Base-by-base conservation (phyloP, 2,797 vertebrate species). In the Crenichthys baileyi region DNA sequence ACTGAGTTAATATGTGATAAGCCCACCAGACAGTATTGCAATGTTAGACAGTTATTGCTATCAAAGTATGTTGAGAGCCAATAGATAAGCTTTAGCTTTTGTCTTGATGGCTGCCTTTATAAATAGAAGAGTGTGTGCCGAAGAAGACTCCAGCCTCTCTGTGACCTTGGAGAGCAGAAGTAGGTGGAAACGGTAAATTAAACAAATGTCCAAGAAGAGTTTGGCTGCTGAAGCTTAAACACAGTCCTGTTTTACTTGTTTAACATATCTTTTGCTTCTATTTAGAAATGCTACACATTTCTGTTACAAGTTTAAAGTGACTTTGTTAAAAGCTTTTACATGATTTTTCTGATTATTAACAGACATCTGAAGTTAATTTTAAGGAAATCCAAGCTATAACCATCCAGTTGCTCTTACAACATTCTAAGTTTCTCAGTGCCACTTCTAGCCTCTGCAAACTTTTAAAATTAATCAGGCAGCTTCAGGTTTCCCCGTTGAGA, bases 121-220 rank as follows among this genome's bases (percentile, higher is more conserved):
- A 29, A 80, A 36, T 26, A 68, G 75, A 70, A 83, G 79, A 26
- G 2, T 0, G 55, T 65, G 88, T 81, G 71, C 76, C 11, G 73
- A 82, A 76, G 86, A 79, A 68, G 48, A 79, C 78, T 83, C 74
- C 85, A 81, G 84, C 72, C 76, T 44, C 15, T 70, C 26, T 18
- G 51, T 79, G 75, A 86, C 90, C 85, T 88, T 80, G 83, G 50
- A 80, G 67, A 67, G 61, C 29, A 65, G 77, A 73, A 88, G 60
- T 79, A 77, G 72, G 77, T 77, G 73, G 46, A 81, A 70, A 75
- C 75, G 29, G 77, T 84, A 76, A 76, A 85, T 82, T 79, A 88
- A 70, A 65, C 22, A 15, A 80, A 78, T 24, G 71, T 79, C 73
- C 1, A 50, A 80, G 78, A 81, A 77, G 5, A 58, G 56, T 77